phyloP scores from a whole-genome alignment of 2,888 invertebrate genomes.

The Euspilapteryx auroguttella region DNA sequence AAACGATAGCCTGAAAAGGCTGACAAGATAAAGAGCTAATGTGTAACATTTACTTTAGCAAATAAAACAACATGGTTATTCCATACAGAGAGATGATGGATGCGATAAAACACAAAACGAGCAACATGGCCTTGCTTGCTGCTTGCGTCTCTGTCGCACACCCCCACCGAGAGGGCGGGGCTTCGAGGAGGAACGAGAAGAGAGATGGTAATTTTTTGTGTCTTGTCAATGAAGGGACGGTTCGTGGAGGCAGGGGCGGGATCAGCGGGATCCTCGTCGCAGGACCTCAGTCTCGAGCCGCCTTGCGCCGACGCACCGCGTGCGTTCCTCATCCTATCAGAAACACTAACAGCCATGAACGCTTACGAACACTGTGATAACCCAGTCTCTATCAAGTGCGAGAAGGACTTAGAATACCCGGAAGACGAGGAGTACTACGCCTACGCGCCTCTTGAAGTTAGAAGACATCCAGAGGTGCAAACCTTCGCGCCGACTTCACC shows the following conservation, averaged over 20 bases:
- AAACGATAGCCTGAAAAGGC: too few relatives aligned
- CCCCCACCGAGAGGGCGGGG: slow-evolving; percentile 8
- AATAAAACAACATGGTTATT: slow-evolving; percentile 3
- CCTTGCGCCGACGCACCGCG: not conserved
- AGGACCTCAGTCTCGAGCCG: slow-evolving; percentile 14
- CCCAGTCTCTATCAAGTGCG: slow-evolving; percentile 40
- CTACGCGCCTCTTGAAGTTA: slow-evolving; percentile 33
- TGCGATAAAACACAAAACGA: slow-evolving; percentile 48
- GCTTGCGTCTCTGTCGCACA: slow-evolving; percentile 1
- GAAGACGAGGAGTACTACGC: slow-evolving; percentile 45
- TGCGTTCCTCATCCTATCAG: not conserved
- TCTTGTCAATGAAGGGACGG: slow-evolving; percentile 57
- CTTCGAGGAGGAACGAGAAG: not conserved
- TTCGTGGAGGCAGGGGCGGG: slow-evolving; percentile 39
- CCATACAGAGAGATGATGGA: slow-evolving; percentile 39
- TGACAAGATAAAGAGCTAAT: too few relatives aligned
- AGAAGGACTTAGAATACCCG: slow-evolving; percentile 30
- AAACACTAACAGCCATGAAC: slow-evolving; percentile 42
- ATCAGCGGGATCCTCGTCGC: slow-evolving; percentile 18
- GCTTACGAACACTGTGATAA: slow-evolving; percentile 32
- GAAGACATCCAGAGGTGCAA: slow-evolving; percentile 23
- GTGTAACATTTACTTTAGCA: too few relatives aligned
- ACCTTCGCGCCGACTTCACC: slow-evolving; percentile 38
- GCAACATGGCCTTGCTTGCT: slow-evolving; percentile 16
- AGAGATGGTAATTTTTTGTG: slow-evolving; percentile 50